Evolutionary conservation across 2,113 vertebrate genomes (phyloP), one percentile per base, ranked within the genome.

Genomic region (Ramphastos sulfuratus): DNA sequence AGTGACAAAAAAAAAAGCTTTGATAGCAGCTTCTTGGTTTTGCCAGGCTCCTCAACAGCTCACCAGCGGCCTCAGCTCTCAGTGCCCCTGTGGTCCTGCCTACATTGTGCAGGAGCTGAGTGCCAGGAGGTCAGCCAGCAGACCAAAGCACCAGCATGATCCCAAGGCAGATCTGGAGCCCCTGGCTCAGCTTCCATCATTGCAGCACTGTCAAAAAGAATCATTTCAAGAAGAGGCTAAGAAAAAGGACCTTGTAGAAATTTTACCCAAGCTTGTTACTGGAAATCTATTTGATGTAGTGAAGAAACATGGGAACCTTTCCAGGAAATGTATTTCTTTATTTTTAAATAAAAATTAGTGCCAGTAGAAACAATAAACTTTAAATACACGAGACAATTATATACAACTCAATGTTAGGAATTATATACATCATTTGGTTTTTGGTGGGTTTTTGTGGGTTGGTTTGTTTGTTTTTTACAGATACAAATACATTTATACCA

Each of bases 291-390:
- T 12, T 55, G 46, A 86, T 10, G 7, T 23, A 93, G 56, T 52
- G 81, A 97, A 60, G 37, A 91, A 87, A 92, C 73, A 74, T 17
- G 63, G 84, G 77, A 67, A 75, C 33, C 87, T 66, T 96, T 87
- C 87, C 91, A 85, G 61, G 81, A 97, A 97, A 96, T 0, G 94
- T 97, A 96, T 95, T 92, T 93, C 85, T 98, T 98, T 98, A 98
- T 98, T 98, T 98, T 98, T 98, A 98, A 98, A 98, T 98, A 98
- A 98, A 97, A 97, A 97, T 83, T 42, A 87, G 97, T 97, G 97
- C 96, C 96, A 96, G 93, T 96, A 97, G 92, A 97, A 97, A 97
- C 92, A 90, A 85, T 94, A 94, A 96, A 92, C 83, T 67, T 97
- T 98, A 98, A 98, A 98, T 98, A 98, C 85, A 94, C 61, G 87